phyloP scores from a whole-genome alignment of 2,113 vertebrate species.

The Tricholaema leucomelas region DNA sequence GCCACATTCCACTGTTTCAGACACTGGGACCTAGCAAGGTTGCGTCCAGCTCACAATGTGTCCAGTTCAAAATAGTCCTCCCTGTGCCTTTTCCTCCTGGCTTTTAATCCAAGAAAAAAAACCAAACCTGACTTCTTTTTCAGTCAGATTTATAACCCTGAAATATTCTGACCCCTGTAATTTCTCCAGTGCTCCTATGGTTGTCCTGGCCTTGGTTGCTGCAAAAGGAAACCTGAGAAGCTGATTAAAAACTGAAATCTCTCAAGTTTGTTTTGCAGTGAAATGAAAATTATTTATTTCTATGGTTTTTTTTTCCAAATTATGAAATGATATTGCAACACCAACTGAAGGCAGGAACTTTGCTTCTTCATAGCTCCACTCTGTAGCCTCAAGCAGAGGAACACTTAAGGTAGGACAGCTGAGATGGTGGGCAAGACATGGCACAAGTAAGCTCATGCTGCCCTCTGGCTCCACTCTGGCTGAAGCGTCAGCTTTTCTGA shows the following conservation, averaged over 20 bases:
- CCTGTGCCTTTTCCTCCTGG: background rate
- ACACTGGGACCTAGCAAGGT: background rate
- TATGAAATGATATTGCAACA: background rate
- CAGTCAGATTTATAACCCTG: background rate
- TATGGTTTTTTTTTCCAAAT: background rate
- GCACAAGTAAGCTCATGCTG: background rate
- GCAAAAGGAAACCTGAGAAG: background rate
- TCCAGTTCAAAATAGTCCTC: too few species aligned
- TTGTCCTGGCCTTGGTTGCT: background rate
- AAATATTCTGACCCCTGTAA: background rate
- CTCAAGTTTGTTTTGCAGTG: background rate
- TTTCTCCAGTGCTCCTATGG: background rate
- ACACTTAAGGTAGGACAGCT: background rate
- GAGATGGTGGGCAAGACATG: background rate
- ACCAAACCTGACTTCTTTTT: background rate
- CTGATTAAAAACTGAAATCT: background rate
- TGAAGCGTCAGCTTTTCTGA: background rate
- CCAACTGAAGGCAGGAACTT: background rate
- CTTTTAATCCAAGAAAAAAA: background rate
- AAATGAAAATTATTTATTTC: background rate
- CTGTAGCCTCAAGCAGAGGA: background rate
- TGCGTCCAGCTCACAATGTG: background rate
- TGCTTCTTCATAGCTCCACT: background rate
- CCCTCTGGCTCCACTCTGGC: background rate
- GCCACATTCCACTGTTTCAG: background rate